Percentiles rank a stretch among this genome's conserved stretches.
These are phyloP conservation scores for Prietella phreatophila DNA, from an alignment of 2,113 vertebrate species.

Conservation along the genomic window DNA sequence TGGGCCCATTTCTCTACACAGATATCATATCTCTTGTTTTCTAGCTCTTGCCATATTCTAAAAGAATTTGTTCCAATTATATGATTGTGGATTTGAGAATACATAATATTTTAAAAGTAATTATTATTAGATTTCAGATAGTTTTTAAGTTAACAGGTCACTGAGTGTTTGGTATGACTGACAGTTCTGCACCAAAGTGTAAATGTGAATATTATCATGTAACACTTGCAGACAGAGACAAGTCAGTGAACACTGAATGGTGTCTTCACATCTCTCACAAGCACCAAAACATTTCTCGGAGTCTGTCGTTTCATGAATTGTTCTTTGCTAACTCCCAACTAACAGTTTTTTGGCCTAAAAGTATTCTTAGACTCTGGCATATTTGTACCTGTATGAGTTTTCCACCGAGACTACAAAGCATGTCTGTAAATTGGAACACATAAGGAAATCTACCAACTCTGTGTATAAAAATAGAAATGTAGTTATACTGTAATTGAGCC, in stretches of 20 bases:
- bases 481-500: not conserved
- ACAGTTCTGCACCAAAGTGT: not conserved
- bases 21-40: not conserved
- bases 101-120: no score
- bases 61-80: not conserved
- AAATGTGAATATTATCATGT: not conserved
- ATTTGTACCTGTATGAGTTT: not conserved
- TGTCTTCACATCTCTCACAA: not conserved
- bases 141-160: not conserved
- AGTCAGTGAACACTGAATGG: not conserved
- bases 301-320: not conserved
- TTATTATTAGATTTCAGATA: not conserved
- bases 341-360: not conserved
- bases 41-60: not conserved
- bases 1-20: not conserved
- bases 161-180: not conserved
- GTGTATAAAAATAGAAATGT: not conserved
- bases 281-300: slow-evolving; percentile 14
- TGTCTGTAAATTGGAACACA: not conserved
- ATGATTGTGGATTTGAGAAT: not conserved
- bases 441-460: not conserved
- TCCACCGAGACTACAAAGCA: not conserved
- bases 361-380: not conserved
- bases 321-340: not conserved
- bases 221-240: not conserved